phyloP scores from a whole-genome alignment of 2,113 vertebrate species.

The Heteronetta atricapilla region DNA sequence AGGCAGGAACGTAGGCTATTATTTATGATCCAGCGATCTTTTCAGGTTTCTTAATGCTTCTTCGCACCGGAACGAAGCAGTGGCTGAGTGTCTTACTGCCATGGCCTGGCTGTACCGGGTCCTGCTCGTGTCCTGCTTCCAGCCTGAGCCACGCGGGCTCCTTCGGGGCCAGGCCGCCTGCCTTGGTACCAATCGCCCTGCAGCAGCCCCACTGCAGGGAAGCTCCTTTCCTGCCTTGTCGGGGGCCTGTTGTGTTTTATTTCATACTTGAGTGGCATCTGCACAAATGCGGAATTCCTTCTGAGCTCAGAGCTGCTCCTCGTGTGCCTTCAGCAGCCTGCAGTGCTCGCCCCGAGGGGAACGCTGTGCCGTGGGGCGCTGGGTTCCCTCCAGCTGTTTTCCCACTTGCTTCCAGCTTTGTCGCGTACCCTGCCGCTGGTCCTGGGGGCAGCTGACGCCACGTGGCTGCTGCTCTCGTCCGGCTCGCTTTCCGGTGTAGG shows the following conservation, averaged over 20 bases:
- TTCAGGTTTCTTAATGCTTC: not conserved
- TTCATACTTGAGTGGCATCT: not conserved
- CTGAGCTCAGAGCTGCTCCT: not conserved
- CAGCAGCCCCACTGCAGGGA: not conserved
- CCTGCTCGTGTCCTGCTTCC: not conserved
- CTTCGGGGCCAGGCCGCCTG: not conserved
- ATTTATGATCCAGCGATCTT: not conserved
- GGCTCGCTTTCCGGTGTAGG: not conserved
- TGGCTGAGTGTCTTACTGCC: not conserved
- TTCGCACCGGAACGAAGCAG: not conserved
- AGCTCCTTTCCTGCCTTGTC: not conserved
- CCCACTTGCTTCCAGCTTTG: not conserved
- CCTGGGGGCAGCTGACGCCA: not conserved
- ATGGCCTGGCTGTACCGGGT: too few relatives aligned
- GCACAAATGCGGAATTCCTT: conserved; percentile 15
- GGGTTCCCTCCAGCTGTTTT: not conserved
- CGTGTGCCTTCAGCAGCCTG: not conserved
- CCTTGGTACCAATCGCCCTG: not conserved
- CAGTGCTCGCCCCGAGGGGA: not conserved
- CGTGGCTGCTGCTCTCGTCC: not conserved
- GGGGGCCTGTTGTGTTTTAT: not conserved
- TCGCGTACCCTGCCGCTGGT: not conserved
- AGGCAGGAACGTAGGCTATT: not conserved
- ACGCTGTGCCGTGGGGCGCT: not conserved
- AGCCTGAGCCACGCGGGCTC: not conserved